Percentiles rank a stretch among this genome's conserved stretches.
These are phyloP conservation scores for Trissolcus brochymenae DNA, from an alignment of 2,888 invertebrate species.

Conservation along the genomic window DNA sequence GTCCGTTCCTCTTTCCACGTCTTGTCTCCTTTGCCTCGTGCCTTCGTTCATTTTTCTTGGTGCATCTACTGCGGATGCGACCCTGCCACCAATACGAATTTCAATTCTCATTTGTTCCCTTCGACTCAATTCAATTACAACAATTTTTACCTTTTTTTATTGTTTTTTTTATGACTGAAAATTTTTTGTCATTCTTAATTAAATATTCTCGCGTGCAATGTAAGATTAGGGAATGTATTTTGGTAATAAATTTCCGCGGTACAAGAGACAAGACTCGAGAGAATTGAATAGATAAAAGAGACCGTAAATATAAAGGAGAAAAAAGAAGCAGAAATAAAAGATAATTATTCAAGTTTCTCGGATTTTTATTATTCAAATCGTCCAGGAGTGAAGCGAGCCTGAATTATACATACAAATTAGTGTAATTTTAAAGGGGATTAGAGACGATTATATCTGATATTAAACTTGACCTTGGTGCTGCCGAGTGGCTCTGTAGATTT, in stretches of 20 bases:
- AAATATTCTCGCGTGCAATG: too few relatives aligned
- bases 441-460: slow-evolving; percentile 47
- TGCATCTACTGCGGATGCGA: slow-evolving; percentile 44
- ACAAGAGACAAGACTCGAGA: background rate
- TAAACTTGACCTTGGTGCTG: slow-evolving; percentile 46
- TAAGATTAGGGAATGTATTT: background rate
- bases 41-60: slow-evolving; percentile 59
- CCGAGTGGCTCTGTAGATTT: slow-evolving; percentile 22
- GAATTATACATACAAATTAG: slow-evolving; percentile 55
- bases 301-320: slow-evolving; percentile 21
- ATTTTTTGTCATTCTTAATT: too few relatives aligned
- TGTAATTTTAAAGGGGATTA: slow-evolving; percentile 52
- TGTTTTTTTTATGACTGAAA: background rate
- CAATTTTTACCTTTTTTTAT: background rate
- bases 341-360: slow-evolving; percentile 51
- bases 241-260: slow-evolving; percentile 10
- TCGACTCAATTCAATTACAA: slow-evolving; percentile 5
- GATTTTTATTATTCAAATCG: slow-evolving; percentile 50
- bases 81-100: slow-evolving; percentile 59
- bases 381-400: slow-evolving; percentile 24
- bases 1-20: slow-evolving; percentile 30
- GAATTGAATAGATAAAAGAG: slow-evolving; percentile 25
- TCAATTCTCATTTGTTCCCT: slow-evolving; percentile 41
- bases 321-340: slow-evolving; percentile 22
- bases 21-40: slow-evolving; percentile 64